Base-by-base conservation (phyloP, 2,797 vertebrate genomes). In the Linurgus olivaceus region DNA sequence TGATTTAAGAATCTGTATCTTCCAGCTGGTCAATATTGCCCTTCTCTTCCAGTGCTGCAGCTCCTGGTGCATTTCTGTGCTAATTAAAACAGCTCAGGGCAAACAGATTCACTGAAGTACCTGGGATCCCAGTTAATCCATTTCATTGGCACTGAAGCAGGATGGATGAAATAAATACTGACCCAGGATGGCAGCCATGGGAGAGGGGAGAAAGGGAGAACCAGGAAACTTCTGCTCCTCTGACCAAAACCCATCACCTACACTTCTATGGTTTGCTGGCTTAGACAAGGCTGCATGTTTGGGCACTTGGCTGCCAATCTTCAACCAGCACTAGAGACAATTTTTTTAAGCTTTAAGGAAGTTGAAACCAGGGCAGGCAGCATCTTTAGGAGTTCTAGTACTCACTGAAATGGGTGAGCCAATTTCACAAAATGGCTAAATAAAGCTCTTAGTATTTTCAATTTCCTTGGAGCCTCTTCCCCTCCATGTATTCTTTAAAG, bases 1-100 rank as follows among this genome's bases (percentile, higher is more conserved):
- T 40, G 83, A 84, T 88, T 94, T 61, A 74, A 67, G 82, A 47
- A 54, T 11, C 29, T 92, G 42, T 47, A 70, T 72, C 66, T 85
- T 44, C 55, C 29, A 50, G 29, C 54, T 52, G 75, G 57, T 86
- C 86, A 81, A 37, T 71, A 29, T 10, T 24, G 13, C 52, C 68
- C 68, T 93, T 57, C 37, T 28, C 29, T 37, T 48, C 29, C 18
- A 4, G 24, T 61, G 67, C 78, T 47, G 51, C 35, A 40, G 23
- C 59, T 76, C 74, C 51, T 26, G 40, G 26, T 38, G 57, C 50
- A 13, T 86, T 75, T 78, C 70, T 40, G 19, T 26, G 42, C 66
- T 75, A 57, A 88, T 58, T 78, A 68, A 68, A 93, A 9, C 21
- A 40, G 42, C 50, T 57, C 35, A 50, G 52, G 59, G 15, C 19